Evolutionary conservation across 2,797 vertebrate species (phyloP).

Genomic region (Dromococcyx pavoninus): DNA sequence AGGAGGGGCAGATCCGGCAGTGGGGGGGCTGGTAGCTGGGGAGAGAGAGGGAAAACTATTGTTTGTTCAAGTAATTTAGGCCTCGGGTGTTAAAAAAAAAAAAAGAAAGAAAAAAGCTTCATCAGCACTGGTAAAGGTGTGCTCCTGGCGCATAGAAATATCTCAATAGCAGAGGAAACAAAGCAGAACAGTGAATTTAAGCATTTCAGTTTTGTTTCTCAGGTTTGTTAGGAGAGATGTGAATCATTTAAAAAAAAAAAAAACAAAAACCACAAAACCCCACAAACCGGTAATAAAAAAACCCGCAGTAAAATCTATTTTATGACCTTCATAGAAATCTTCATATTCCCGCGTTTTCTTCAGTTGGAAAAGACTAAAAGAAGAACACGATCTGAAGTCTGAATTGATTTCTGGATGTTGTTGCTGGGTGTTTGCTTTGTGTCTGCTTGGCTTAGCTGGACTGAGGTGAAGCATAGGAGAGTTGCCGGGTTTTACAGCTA

Average conservation of each 20-base stretch:
- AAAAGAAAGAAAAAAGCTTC: neutral
- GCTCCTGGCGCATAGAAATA: neutral
- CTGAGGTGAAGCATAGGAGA: neutral
- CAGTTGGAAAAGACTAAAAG: neutral
- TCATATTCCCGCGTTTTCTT: accelerated
- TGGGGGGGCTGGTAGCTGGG: neutral
- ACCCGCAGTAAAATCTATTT: neutral
- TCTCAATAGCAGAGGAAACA: neutral
- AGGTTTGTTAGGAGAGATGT: neutral
- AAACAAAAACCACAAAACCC: too few species aligned
- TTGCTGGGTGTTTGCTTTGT: neutral
- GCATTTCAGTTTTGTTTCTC: neutral
- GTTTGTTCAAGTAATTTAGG: constrained; percentile 33
- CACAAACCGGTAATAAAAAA: neutral
- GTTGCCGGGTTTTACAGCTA: neutral
- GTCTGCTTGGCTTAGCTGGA: neutral
- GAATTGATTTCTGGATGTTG: neutral
- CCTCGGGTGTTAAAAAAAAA: neutral
- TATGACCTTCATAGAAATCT: neutral
- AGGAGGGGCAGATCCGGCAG: neutral
- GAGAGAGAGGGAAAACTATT: neutral
- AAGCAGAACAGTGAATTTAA: neutral
- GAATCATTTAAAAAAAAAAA: neutral
- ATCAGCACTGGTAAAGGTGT: neutral
- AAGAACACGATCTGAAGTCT: neutral